Percentiles rank a stretch among this genome's conserved stretches.
These are phyloP conservation scores for Aradophagus sp. DNA, from an alignment of 1,140 invertebrate species.

Conservation along the genomic window DNA sequence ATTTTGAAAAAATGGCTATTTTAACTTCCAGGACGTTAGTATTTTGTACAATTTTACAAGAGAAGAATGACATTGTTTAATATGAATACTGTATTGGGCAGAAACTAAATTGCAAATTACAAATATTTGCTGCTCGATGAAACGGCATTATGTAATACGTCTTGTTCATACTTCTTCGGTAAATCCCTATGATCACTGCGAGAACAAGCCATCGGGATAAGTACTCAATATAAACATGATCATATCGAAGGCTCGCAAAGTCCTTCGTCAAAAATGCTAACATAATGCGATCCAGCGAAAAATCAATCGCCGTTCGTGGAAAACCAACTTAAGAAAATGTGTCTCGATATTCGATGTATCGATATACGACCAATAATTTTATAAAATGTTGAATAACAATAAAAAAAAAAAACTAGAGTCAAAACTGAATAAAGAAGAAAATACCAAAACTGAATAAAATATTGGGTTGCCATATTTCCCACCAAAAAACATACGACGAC, in stretches of 20 bases:
- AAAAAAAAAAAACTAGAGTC: too few species aligned
- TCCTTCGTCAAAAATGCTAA: constrained; percentile 15
- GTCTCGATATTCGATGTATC: too few species aligned
- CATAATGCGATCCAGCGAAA: constrained; percentile 19
- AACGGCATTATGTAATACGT: constrained; percentile 10
- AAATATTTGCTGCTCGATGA: constrained; percentile 8
- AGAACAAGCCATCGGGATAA: constrained; percentile 28
- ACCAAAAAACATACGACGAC: too few species aligned
- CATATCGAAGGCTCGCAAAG: constrained; percentile 22
- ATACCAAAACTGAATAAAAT: too few species aligned
- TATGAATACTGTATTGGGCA: neutral
- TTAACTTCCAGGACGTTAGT: too few species aligned
- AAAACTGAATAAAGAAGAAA: too few species aligned
- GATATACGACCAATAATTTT: too few species aligned
- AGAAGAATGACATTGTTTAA: neutral
- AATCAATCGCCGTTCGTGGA: constrained; percentile 17
- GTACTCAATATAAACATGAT: constrained; percentile 34
- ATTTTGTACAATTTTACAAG: too few species aligned
- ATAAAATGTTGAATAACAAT: too few species aligned
- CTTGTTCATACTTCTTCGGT: constrained; percentile 13
- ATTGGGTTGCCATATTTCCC: too few species aligned
- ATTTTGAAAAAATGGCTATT: too few species aligned
- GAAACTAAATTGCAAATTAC: constrained; percentile 12
- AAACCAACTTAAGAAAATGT: constrained; percentile 5
- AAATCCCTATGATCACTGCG: constrained; percentile 15